phyloP scores from a whole-genome alignment of 2,113 vertebrate species.

The Thryonomys swinderianus region DNA sequence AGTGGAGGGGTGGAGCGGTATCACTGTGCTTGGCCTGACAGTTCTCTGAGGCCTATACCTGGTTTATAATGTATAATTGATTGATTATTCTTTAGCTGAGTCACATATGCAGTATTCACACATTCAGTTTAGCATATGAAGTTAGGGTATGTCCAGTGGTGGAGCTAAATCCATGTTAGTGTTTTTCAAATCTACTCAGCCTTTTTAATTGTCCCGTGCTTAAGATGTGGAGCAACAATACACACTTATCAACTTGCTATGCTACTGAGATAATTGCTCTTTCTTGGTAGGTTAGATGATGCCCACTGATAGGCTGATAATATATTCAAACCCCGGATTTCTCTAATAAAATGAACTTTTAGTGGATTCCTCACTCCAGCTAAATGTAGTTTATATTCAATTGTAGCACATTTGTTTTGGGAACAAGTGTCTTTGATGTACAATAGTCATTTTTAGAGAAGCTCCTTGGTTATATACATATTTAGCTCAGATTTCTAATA shows the following conservation, averaged over 20 bases:
- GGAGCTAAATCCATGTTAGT: background rate
- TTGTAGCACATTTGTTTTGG: background rate
- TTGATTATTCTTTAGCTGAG: background rate
- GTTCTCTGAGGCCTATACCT: background rate
- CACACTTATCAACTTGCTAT: background rate
- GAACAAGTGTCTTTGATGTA: background rate
- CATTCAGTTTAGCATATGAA: background rate
- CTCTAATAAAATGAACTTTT: conserved; percentile 29
- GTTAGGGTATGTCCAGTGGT: background rate
- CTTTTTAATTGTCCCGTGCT: background rate
- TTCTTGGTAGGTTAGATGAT: background rate
- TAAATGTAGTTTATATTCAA: background rate
- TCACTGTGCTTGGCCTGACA: background rate
- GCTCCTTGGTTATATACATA: background rate
- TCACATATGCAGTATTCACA: background rate
- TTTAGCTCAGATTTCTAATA: background rate
- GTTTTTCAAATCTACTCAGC: background rate
- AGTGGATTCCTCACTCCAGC: background rate
- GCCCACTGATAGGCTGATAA: background rate
- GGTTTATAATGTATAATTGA: background rate
- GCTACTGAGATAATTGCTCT: background rate
- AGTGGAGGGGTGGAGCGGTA: background rate
- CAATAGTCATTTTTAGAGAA: background rate
- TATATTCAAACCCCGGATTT: conserved; percentile 10
- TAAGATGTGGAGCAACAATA: background rate